Evolutionary conservation across 2,113 vertebrate species (phyloP).

Genomic region (Castor canadensis): DNA sequence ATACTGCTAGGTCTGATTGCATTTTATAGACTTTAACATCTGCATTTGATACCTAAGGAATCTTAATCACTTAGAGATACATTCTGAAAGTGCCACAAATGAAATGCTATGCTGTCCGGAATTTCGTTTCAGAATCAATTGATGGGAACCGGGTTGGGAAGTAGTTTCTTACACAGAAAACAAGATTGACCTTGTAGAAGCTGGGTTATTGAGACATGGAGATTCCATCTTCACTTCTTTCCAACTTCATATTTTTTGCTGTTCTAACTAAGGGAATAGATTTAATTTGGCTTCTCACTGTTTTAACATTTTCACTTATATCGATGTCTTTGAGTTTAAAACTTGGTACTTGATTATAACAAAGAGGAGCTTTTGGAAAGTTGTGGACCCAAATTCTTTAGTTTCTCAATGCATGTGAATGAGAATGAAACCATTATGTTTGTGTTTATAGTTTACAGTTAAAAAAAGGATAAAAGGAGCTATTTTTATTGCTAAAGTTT

Average conservation of each 20-base stretch:
- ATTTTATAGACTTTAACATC: neutral
- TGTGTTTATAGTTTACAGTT: neutral
- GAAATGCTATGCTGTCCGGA: neutral
- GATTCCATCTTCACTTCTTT: neutral
- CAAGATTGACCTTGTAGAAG: neutral
- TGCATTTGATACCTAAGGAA: neutral
- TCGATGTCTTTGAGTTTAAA: constrained; percentile 10
- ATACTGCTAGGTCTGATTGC: neutral
- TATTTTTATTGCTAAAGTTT: constrained; percentile 37
- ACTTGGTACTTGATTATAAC: neutral
- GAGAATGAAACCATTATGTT: constrained; percentile 20
- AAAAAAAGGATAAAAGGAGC: neutral
- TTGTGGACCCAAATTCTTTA: neutral
- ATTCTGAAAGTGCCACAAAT: neutral
- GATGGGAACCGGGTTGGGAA: neutral
- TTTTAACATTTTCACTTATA: neutral
- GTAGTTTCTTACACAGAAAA: neutral
- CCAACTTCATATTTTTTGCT: neutral
- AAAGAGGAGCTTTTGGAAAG: neutral
- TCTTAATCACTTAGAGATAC: neutral
- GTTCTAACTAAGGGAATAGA: neutral
- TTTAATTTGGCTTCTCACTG: neutral
- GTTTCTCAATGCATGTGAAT: constrained; percentile 22
- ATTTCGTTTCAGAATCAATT: neutral
- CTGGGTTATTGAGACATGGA: neutral